A percentile compares a stretch with the other conserved stretches of the same genome.
Evolutionary conservation across 2,113 vertebrate genomes (phyloP).

Genomic region (Gyps fulvus): DNA sequence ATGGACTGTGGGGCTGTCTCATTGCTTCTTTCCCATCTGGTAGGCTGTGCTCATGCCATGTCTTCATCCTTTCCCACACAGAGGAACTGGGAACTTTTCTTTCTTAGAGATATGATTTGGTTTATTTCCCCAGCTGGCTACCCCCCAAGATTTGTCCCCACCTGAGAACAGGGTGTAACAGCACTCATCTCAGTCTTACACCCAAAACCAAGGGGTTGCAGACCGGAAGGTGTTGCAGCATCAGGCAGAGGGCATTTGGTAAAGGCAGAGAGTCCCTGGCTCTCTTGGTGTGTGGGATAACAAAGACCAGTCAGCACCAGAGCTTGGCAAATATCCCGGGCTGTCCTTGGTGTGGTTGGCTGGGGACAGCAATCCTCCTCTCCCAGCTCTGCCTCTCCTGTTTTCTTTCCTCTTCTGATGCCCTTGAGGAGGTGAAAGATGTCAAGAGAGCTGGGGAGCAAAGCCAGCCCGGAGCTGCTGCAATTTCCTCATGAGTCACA

Average conservation of each 20-base stretch:
- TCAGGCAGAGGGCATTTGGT: no score
- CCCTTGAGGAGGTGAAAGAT: neutral
- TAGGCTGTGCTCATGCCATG: neutral
- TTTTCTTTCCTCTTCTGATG: neutral
- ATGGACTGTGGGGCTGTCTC: accelerated
- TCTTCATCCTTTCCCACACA: neutral
- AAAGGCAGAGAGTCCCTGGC: neutral
- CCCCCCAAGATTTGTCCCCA: neutral
- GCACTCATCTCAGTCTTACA: neutral
- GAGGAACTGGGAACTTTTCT: neutral
- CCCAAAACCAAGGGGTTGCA: neutral
- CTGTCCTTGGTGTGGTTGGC: neutral
- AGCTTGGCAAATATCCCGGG: accelerated
- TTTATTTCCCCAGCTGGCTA: neutral
- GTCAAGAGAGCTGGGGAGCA: neutral
- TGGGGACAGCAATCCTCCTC: neutral
- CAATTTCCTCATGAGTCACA: neutral
- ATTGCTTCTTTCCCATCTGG: neutral
- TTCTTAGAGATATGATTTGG: neutral
- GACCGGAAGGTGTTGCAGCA: neutral
- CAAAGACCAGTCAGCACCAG: neutral
- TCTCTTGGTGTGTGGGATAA: neutral
- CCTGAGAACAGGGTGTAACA: no score
- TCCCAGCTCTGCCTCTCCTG: neutral
- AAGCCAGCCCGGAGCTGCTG: neutral